Evolutionary conservation across 2,797 vertebrate genomes (phyloP).

Genomic region (Lithobates sylvaticus): DNA sequence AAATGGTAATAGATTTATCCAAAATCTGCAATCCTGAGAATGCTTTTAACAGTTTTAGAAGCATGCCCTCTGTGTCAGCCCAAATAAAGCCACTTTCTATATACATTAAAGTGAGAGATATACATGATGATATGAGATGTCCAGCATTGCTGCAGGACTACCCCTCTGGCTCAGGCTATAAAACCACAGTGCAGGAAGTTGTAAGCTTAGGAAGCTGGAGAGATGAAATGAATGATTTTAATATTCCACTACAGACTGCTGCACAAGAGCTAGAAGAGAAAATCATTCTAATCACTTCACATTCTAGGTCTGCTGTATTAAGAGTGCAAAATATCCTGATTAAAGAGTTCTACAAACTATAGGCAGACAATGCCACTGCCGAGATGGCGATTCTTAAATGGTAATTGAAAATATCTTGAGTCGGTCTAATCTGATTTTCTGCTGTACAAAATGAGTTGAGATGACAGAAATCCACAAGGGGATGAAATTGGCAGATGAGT

Average conservation of each 20-base stretch:
- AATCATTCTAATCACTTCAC: conserved; percentile 29
- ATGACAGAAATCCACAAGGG: conserved; percentile 36
- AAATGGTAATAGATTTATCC: not conserved
- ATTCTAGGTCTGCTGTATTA: conserved; percentile 2
- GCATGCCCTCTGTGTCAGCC: not conserved
- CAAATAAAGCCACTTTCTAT: conserved; percentile 5
- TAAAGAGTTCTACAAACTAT: conserved; percentile 33
- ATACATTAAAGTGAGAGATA: not conserved
- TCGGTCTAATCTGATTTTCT: conserved; percentile 42
- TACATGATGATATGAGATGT: conserved; percentile 27
- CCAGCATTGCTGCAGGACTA: conserved; percentile 19
- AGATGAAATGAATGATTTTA: conserved; percentile 9
- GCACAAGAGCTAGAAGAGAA: not conserved
- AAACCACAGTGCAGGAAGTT: conserved; percentile 32
- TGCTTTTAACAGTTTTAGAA: not conserved
- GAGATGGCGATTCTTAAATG: conserved; percentile 17
- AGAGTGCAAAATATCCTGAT: conserved; percentile 30
- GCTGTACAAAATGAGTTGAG: conserved; percentile 26
- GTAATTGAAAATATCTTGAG: conserved; percentile 52
- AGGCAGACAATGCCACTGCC: conserved; percentile 12
- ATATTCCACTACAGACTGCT: conserved; percentile 12
- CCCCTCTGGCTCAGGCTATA: conserved; percentile 3
- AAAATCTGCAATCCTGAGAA: conserved; percentile 11
- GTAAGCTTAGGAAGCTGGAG: conserved; percentile 4
- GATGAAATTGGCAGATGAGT: conserved; percentile 6